Conservation (phyloP, 2,113 vertebrate species). For the Hippocampus zosterae region DNA sequence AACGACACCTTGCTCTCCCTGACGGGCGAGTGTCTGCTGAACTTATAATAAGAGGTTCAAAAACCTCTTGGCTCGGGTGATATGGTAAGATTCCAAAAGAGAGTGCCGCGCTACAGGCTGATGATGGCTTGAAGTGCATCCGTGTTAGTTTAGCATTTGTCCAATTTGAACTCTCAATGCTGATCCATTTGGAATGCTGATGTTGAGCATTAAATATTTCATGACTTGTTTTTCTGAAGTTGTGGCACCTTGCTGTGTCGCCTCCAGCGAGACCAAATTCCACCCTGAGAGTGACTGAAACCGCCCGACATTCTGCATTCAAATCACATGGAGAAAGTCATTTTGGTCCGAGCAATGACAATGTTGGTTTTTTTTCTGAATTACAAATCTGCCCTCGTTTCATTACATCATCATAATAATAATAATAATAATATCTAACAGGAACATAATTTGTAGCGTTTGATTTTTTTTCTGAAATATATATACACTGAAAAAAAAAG, state of each 20-base stretch:
- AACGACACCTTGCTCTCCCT: slow-evolving; percentile 23
- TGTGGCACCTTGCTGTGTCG: slow-evolving; percentile 11
- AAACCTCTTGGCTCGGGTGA: slow-evolving; percentile 16
- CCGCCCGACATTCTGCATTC: slow-evolving; percentile 20
- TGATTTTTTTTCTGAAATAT: no score
- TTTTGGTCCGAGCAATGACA: slow-evolving; percentile 50
- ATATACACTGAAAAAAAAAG: no score
- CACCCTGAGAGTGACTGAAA: slow-evolving; percentile 27
- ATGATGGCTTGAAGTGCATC: slow-evolving; percentile 11
- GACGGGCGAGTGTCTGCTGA: slow-evolving; percentile 1
- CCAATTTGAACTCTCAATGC: neutral
- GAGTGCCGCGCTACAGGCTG: slow-evolving; percentile 30
- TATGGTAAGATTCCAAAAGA: slow-evolving; percentile 45
- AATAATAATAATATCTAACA: no score
- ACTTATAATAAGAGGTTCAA: slow-evolving; percentile 29
- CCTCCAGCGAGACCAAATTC: slow-evolving; percentile 36
- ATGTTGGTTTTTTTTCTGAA: neutral
- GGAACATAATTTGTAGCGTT: no score
- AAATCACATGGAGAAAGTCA: slow-evolving; percentile 32
- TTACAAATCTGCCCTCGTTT: no score
- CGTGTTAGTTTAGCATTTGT: neutral
- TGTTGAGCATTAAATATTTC: slow-evolving; percentile 16
- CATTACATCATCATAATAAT: no score
- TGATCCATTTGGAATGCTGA: neutral
- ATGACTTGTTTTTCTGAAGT: slow-evolving; percentile 17